Evolutionary conservation across 2,888 invertebrate species (phyloP), one percentile per base, ranked within the genome.

Genomic region (Alcis repandata): DNA sequence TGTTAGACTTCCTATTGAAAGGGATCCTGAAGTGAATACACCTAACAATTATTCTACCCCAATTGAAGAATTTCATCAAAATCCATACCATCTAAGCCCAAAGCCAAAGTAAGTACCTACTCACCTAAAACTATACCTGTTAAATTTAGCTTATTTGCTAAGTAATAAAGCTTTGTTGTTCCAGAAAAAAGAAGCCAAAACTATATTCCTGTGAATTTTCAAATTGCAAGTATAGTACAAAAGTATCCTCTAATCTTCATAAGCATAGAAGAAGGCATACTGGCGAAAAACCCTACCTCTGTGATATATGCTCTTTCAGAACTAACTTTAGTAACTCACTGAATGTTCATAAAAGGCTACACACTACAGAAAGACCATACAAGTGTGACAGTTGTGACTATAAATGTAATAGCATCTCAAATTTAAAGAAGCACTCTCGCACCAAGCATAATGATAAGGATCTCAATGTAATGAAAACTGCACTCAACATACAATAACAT

Each of bases 171-270:
- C 17, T 49, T 32, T 17, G 32, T 49, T 51, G 73, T 66, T 70
- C 86, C 75, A 90, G 88, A 79, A 86, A 87, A 73, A 89, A 89
- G 49, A 90, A 92, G 70, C 33, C 92, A 92, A 78, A 93, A 91
- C 69, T 85, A 88, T 93, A 88, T 80, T 69, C 78, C 22, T 95
- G 95, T 82, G 86, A 93, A 68, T 89, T 86, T 71, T 89, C 91
- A 69, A 86, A 90, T 45, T 95, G 95, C 77, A 86, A 85, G 38
- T 95, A 95, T 80, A 88, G 87, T 67, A 90, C 94, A 67, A 94
- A 94, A 80, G 74, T 90, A 41, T 87, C 88, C 22, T 91, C 89
- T 45, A 94, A 94, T 76, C 81, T 94, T n/a, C 85, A 84, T 45
- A 93, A 92, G 71, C 93, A 94, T 68, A 89, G 84, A 77, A 82